These are phyloP conservation scores for Balearica regulorum DNA, from an alignment of 2,797 vertebrate species.

Conservation along the genomic window DNA sequence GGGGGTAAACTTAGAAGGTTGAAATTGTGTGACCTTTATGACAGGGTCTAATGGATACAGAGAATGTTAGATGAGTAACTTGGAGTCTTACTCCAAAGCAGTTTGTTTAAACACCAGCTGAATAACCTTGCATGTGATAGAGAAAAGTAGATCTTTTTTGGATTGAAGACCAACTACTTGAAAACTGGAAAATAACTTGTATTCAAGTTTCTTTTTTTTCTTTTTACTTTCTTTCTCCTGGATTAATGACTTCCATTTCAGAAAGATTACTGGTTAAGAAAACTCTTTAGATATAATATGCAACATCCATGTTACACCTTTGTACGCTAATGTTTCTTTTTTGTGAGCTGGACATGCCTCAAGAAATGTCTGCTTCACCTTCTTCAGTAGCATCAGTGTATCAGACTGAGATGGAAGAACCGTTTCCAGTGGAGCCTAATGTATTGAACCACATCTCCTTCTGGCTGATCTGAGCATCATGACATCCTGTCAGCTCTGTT, in stretches of 20 bases:
- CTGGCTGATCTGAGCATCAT: neutral
- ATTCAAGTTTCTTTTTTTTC: neutral
- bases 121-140: rapidly evolving
- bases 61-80: neutral
- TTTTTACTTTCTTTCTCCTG: neutral
- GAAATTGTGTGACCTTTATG: neutral
- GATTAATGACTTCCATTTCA: neutral
- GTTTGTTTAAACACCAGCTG: neutral
- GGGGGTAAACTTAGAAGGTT: neutral
- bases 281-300: neutral
- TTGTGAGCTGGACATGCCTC: neutral
- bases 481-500: neutral
- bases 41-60: neutral
- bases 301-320: neutral
- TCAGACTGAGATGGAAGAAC: neutral
- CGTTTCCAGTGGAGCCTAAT: neutral
- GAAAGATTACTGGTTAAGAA: neutral
- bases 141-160: neutral
- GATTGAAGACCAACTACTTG: neutral
- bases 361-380: neutral
- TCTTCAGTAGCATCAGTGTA: neutral
- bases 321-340: neutral
- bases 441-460: neutral
- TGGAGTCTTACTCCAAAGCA: neutral
- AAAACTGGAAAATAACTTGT: neutral